Percentiles rank a stretch among this genome's conserved stretches.
Conservation (phyloP, 2,113 vertebrate genomes). For the Zootoca vivipara region DNA sequence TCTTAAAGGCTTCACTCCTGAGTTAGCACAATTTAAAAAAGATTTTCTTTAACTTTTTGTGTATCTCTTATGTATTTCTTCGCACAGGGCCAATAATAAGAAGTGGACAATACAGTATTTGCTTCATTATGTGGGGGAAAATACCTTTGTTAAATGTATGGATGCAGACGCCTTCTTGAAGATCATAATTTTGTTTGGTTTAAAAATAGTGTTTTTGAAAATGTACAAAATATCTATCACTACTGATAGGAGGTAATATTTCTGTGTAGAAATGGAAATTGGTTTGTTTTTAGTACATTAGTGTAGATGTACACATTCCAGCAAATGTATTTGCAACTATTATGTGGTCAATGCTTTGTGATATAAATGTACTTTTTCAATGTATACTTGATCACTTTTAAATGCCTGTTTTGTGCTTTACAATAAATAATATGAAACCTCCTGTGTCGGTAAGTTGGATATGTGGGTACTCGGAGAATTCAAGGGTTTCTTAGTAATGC, state of each 20-base stretch:
- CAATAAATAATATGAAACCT: slow-evolving; percentile 99
- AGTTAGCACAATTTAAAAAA: slow-evolving; percentile 84
- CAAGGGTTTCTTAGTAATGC: slow-evolving; percentile 73
- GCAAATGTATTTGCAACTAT: slow-evolving; percentile 97
- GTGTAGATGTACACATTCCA: slow-evolving; percentile 99
- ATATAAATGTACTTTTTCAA: slow-evolving; percentile 98
- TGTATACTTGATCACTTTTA: slow-evolving; percentile 99
- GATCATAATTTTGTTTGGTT: slow-evolving; percentile 99
- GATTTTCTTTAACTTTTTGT: slow-evolving; percentile 98
- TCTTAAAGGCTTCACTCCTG: slow-evolving; percentile 90
- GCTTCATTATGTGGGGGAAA: slow-evolving; percentile 99
- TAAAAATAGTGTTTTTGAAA: slow-evolving; percentile 92
- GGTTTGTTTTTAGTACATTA: slow-evolving; percentile 98
- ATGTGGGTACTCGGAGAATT: slow-evolving; percentile 79
- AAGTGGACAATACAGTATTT: slow-evolving; percentile 99
- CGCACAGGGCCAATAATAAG: slow-evolving; percentile 99
- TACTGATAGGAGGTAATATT: slow-evolving; percentile 92
- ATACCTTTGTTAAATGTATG: slow-evolving; percentile 99
- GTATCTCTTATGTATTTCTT: slow-evolving; percentile 99
- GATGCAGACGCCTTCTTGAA: slow-evolving; percentile 99
- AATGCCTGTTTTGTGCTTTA: slow-evolving; percentile 99
- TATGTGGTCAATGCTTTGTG: slow-evolving; percentile 98
- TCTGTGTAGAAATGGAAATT: slow-evolving; percentile 96
- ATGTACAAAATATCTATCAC: slow-evolving; percentile 93
- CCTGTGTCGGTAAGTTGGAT: slow-evolving; percentile 99